Conservation (phyloP, 1,140 invertebrate species). For the Eulimnadia texana region DNA sequence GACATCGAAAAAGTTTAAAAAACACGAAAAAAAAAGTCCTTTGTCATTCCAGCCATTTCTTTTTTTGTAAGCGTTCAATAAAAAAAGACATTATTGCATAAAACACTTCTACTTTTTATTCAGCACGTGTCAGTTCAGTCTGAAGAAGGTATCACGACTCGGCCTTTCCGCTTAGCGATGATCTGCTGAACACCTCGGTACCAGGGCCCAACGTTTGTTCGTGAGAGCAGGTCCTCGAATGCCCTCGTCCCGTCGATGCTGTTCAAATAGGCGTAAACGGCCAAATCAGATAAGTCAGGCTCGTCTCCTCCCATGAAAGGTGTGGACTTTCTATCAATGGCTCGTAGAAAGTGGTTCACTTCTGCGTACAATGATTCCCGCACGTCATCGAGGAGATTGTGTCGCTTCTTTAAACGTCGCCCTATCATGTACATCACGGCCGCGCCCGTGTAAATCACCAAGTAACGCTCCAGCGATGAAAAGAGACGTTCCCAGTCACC, state of each 20-base stretch:
- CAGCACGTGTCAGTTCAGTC: neutral
- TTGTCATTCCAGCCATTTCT: neutral
- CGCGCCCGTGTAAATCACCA: slow-evolving; percentile 90
- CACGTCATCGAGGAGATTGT: slow-evolving; percentile 76
- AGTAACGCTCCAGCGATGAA: slow-evolving; percentile 58
- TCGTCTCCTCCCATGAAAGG: slow-evolving; percentile 56
- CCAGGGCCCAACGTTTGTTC: slow-evolving; percentile 52
- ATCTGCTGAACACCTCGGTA: slow-evolving; percentile 32
- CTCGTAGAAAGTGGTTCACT: slow-evolving; percentile 60
- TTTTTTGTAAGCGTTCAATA: neutral
- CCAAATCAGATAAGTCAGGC: slow-evolving; percentile 85
- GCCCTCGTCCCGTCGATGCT: slow-evolving; percentile 91
- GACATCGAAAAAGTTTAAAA: neutral
- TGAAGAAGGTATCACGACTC: neutral
- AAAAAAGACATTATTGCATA: no score
- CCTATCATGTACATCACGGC: slow-evolving; percentile 85
- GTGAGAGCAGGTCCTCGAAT: slow-evolving; percentile 62
- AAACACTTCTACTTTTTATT: neutral
- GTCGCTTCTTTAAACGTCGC: slow-evolving; percentile 73
- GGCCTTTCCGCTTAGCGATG: slow-evolving; percentile 19
- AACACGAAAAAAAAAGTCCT: neutral
- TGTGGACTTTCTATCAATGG: slow-evolving; percentile 50
- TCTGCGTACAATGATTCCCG: slow-evolving; percentile 78
- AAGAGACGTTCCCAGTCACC: slow-evolving; percentile 88
- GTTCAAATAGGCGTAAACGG: slow-evolving; percentile 81